Evolutionary conservation across 2,113 vertebrate species (phyloP).

Genomic region (Alethe diademata): DNA sequence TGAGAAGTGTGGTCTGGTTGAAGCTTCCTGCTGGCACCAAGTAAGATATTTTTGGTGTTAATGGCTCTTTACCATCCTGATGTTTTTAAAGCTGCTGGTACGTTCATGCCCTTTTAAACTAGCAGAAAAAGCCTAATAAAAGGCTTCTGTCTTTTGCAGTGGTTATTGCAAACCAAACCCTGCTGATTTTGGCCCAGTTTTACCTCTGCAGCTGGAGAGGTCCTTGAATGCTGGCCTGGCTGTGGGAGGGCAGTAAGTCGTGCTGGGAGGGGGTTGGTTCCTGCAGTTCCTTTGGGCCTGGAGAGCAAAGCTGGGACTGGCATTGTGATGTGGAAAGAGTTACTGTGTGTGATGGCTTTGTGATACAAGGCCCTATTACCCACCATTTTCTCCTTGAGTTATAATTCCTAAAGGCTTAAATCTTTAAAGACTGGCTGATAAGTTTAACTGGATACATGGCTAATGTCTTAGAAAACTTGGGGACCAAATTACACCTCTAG

Average conservation of each 20-base stretch:
- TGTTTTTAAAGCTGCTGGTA: neutral
- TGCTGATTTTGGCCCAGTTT: neutral
- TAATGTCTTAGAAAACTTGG: neutral
- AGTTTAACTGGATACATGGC: neutral
- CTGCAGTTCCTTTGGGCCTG: neutral
- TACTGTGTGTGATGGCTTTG: neutral
- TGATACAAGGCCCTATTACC: neutral
- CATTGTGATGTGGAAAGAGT: accelerated
- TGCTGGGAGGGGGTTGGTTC: neutral
- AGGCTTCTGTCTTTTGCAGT: neutral
- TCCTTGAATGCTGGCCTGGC: neutral
- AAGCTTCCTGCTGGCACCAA: neutral
- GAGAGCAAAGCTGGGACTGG: neutral
- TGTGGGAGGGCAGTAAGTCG: neutral
- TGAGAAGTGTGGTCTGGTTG: neutral
- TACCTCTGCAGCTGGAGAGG: neutral
- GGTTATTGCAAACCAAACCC: neutral
- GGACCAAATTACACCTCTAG: neutral
- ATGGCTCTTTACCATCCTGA: neutral
- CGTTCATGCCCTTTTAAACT: neutral
- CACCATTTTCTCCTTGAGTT: neutral
- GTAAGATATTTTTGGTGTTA: neutral
- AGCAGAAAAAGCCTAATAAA: neutral
- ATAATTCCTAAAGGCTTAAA: neutral
- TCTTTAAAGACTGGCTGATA: neutral